These are phyloP conservation scores for Brenthis hecate DNA, from an alignment of 2,888 invertebrate species.

Conservation along the genomic window DNA sequence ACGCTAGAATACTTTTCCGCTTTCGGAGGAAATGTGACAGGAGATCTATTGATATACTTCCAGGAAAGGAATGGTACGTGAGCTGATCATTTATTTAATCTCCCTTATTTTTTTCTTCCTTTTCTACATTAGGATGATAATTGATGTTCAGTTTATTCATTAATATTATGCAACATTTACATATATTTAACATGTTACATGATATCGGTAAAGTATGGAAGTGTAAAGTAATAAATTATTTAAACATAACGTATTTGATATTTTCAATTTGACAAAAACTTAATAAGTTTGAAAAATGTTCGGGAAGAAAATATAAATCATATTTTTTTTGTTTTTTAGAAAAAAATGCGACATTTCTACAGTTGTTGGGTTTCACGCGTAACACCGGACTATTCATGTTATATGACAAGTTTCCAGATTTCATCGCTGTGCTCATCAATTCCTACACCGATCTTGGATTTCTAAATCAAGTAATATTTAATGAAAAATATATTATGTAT, in stretches of 20 bases:
- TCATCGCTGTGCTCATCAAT: slow-evolving; percentile 66
- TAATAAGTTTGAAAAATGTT: too few relatives aligned
- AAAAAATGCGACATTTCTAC: slow-evolving; percentile 60
- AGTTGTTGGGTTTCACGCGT: slow-evolving; percentile 70
- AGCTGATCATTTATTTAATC: too few relatives aligned
- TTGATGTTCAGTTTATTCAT: too few relatives aligned
- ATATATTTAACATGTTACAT: too few relatives aligned
- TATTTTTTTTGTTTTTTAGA: slow-evolving; percentile 51
- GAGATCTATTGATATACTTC: slow-evolving; percentile 65
- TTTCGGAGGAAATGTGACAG: slow-evolving; percentile 54
- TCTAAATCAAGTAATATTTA: slow-evolving; percentile 66
- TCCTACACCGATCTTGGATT: slow-evolving; percentile 76
- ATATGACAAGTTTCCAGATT: slow-evolving; percentile 68
- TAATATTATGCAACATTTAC: too few relatives aligned
- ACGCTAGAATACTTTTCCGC: slow-evolving; percentile 60
- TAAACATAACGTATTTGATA: too few relatives aligned
- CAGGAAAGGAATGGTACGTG: slow-evolving; percentile 66
- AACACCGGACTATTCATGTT: slow-evolving; percentile 64
- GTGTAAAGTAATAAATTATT: too few relatives aligned
- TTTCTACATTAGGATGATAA: not conserved
- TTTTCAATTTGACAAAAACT: too few relatives aligned
- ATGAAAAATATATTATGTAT: too few relatives aligned
- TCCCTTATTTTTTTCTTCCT: too few relatives aligned
- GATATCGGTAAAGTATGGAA: too few relatives aligned
- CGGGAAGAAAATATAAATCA: not conserved